phyloP scores from a whole-genome alignment of 2,888 invertebrate species.

The Pseudoips prasinana region DNA sequence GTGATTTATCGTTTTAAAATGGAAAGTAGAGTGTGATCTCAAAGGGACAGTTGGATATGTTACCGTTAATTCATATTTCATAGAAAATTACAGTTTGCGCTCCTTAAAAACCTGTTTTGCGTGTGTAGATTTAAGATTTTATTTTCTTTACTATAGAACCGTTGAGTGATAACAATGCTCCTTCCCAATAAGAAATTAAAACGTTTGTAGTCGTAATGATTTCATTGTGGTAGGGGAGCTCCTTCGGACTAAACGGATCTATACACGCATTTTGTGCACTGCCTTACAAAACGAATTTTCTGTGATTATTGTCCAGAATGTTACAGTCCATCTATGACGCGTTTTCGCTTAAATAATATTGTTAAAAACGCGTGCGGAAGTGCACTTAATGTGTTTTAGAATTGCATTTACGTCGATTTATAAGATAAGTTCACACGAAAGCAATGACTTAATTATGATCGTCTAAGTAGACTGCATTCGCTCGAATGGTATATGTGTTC shows the following conservation, averaged over 20 bases:
- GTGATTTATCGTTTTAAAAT: slow-evolving; percentile 61
- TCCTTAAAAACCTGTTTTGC: slow-evolving; percentile 34
- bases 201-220: too few species aligned
- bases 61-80: slow-evolving; percentile 40
- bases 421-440: slow-evolving; percentile 58
- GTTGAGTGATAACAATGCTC: too few species aligned
- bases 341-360: slow-evolving; percentile 27
- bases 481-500: slow-evolving; percentile 78
- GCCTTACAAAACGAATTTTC: slow-evolving; percentile 46
- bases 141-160: too few species aligned
- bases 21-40: slow-evolving; percentile 66
- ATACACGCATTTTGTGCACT: slow-evolving; percentile 57
- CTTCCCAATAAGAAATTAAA: too few species aligned
- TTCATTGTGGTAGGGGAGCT: too few species aligned
- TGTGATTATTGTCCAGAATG: slow-evolving; percentile 38
- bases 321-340: slow-evolving; percentile 29
- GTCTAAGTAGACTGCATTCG: slow-evolving; percentile 78
- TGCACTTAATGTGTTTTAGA: slow-evolving; percentile 54
- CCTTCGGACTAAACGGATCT: too few species aligned
- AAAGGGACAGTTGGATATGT: slow-evolving; percentile 49
- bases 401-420: slow-evolving; percentile 69
- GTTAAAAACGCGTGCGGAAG: slow-evolving; percentile 37
- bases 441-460: slow-evolving; percentile 69
- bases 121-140: slow-evolving; percentile 44
- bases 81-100: slow-evolving; percentile 36